A percentile compares a stretch with the other conserved stretches of the same genome.
Conservation (phyloP, 2,888 invertebrate species). For the Chydorus sphaericus region DNA sequence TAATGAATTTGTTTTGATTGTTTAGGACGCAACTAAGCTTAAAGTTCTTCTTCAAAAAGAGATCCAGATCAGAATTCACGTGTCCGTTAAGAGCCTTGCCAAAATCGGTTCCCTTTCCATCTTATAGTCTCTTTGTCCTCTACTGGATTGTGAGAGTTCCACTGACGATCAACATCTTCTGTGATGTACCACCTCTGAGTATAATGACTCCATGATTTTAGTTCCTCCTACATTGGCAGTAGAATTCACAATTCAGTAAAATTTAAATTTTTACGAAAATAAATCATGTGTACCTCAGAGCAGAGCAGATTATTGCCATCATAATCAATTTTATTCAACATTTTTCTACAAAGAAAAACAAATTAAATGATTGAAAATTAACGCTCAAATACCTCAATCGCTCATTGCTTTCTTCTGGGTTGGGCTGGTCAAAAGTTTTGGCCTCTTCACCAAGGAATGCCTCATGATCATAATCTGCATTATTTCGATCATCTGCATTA, state of each 20-base stretch:
- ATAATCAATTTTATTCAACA: slow-evolving; percentile 84
- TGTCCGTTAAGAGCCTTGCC: slow-evolving; percentile 89
- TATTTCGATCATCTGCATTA: slow-evolving; percentile 62
- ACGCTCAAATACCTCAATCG: slow-evolving; percentile 52
- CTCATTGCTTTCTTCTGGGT: slow-evolving; percentile 87
- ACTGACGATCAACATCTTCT: slow-evolving; percentile 83
- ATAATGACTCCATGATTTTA: slow-evolving; percentile 90
- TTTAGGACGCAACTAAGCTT: slow-evolving; percentile 53
- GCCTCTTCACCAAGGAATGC: slow-evolving; percentile 93
- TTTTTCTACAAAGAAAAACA: slow-evolving; percentile 44
- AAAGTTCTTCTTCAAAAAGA: slow-evolving; percentile 67
- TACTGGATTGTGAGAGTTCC: slow-evolving; percentile 80
- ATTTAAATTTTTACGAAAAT: no score
- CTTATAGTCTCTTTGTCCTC: slow-evolving; percentile 53
- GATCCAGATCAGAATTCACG: slow-evolving; percentile 83
- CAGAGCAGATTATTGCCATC: slow-evolving; percentile 67
- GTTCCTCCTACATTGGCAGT: slow-evolving; percentile 67
- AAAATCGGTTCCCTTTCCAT: slow-evolving; percentile 89
- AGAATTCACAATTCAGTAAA: slow-evolving; percentile 70
- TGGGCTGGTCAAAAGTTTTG: slow-evolving; percentile 80
- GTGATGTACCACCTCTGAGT: slow-evolving; percentile 83
- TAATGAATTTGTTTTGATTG: slow-evolving; percentile 9
- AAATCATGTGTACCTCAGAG: no score
- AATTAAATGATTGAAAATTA: background rate
- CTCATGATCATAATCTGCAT: slow-evolving; percentile 88